Conservation (phyloP, 2,888 invertebrate genomes). For the Drosophila leonis region DNA sequence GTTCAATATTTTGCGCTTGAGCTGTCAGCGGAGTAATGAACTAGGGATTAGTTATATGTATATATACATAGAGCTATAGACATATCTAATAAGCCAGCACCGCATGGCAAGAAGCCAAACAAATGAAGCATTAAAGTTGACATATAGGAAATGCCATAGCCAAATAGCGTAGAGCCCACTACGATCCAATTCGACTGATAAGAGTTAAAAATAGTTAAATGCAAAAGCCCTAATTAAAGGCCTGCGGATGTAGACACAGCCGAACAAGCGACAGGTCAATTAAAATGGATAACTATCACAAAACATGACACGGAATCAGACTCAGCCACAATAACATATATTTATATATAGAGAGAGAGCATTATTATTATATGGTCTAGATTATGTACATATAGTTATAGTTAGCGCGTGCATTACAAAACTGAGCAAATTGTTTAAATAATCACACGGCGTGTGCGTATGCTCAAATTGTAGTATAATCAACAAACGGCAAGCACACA, state of each 20-base stretch:
- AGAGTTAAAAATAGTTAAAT: conserved; percentile 8
- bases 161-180: conserved; percentile 9
- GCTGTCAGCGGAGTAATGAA: conserved; percentile 38
- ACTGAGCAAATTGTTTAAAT: conserved; percentile 57
- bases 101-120: conserved; percentile 34
- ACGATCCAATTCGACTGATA: background rate
- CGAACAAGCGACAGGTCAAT: conserved; percentile 18
- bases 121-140: conserved; percentile 25
- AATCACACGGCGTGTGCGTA: conserved; percentile 54
- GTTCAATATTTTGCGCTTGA: conserved; percentile 43
- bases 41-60: conserved; percentile 5
- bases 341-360: background rate
- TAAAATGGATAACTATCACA: conserved; percentile 41
- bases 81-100: background rate
- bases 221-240: conserved; percentile 26
- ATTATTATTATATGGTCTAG: background rate
- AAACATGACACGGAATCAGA: conserved; percentile 30
- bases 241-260: conserved; percentile 34
- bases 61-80: background rate
- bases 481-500: conserved; percentile 33
- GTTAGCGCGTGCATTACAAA: conserved; percentile 4
- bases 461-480: conserved; percentile 42
- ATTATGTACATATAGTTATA: conserved; percentile 4
- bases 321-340: conserved; percentile 7
- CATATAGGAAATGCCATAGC: conserved; percentile 21